These are phyloP conservation scores for Zoanthus sansibaricus DNA, from an alignment of 92 coral and sea anemone species.

Conservation along the genomic window DNA sequence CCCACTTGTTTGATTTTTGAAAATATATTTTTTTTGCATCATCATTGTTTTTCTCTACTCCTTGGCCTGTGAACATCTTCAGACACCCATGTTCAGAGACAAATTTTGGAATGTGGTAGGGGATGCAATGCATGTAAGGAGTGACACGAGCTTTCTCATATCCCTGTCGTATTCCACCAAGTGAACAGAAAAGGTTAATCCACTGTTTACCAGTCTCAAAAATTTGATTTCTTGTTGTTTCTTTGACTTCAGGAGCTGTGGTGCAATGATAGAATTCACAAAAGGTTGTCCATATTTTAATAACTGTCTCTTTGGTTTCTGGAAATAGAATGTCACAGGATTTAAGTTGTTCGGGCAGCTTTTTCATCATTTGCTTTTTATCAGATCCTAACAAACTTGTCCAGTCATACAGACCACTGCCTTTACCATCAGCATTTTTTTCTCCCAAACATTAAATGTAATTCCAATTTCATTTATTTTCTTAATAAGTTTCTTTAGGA, in stretches of 20 bases:
- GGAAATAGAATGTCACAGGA: slow-evolving; percentile 50
- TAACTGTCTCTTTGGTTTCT: slow-evolving; percentile 57
- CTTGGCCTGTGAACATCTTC: slow-evolving; percentile 67
- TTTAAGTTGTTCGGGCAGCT: slow-evolving; percentile 55
- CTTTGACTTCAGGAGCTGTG: slow-evolving; percentile 37
- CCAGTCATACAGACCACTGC: slow-evolving; percentile 59
- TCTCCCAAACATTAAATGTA: slow-evolving; percentile 66
- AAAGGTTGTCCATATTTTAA: slow-evolving; percentile 67
- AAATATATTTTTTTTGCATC: slow-evolving; percentile 60
- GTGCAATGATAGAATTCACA: slow-evolving; percentile 38
- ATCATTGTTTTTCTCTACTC: slow-evolving; percentile 65
- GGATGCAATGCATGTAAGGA: slow-evolving; percentile 65
- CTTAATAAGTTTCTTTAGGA: slow-evolving; percentile 38
- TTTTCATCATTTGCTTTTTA: slow-evolving; percentile 53
- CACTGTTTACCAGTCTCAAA: slow-evolving; percentile 37
- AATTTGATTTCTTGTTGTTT: not conserved
- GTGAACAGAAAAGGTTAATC: slow-evolving; percentile 51
- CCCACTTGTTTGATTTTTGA: slow-evolving; percentile 59
- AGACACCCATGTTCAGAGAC: slow-evolving; percentile 57
- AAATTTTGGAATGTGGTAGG: slow-evolving; percentile 60
- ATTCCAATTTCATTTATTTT: slow-evolving; percentile 52
- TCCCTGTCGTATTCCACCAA: slow-evolving; percentile 41
- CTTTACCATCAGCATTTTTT: slow-evolving; percentile 76
- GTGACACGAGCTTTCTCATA: slow-evolving; percentile 57
- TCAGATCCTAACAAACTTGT: slow-evolving; percentile 72